phyloP scores from a whole-genome alignment of 2,888 invertebrate genomes.

The Ischnura elegans region DNA sequence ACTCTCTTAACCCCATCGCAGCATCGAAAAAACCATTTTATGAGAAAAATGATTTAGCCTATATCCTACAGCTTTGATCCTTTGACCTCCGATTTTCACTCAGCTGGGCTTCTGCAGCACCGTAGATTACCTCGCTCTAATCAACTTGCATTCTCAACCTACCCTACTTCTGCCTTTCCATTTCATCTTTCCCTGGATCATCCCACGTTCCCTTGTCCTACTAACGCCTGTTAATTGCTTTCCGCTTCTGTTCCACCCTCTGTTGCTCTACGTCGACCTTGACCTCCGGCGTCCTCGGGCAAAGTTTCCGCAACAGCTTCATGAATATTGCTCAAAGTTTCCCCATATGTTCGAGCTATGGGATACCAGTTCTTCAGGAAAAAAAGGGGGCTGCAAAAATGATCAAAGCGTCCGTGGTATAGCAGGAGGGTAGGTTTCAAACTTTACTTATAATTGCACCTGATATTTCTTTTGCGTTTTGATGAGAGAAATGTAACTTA shows the following conservation, averaged over 20 bases:
- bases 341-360: not conserved
- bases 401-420: too few species aligned
- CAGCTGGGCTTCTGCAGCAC: not conserved
- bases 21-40: too few species aligned
- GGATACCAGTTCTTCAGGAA: too few species aligned
- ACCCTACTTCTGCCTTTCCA: not conserved
- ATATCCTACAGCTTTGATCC: too few species aligned
- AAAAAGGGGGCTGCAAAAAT: too few species aligned
- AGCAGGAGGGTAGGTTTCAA: too few species aligned
- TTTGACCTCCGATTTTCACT: too few species aligned
- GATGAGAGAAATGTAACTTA: too few species aligned
- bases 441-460: too few species aligned
- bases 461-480: too few species aligned
- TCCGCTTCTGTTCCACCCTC: not conserved
- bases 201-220: not conserved
- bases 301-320: not conserved
- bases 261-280: not conserved
- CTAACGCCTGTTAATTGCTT: not conserved
- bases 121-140: not conserved
- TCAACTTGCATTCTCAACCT: not conserved
- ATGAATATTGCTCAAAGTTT: not conserved
- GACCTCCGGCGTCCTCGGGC: not conserved
- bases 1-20: too few species aligned
- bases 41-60: too few species aligned
- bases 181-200: not conserved